Percentiles rank a stretch among this genome's conserved stretches.
phyloP scores from a whole-genome alignment of 2,797 vertebrate species.

The Hypotaenidia philippensis region DNA sequence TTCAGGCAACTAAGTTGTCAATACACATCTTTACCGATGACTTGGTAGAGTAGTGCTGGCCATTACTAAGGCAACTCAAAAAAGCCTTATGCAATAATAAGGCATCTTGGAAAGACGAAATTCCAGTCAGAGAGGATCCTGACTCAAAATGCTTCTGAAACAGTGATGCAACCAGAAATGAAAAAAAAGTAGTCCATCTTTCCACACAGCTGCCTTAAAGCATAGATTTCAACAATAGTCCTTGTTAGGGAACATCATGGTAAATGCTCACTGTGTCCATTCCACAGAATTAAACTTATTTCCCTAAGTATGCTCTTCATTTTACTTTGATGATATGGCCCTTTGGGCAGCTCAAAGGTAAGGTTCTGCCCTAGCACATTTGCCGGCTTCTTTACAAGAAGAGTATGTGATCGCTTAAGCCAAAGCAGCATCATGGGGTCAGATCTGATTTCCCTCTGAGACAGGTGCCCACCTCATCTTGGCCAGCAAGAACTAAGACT shows the following conservation, averaged over 20 bases:
- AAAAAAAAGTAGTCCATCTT: background rate
- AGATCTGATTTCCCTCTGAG: background rate
- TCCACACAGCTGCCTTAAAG: background rate
- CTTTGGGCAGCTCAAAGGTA: background rate
- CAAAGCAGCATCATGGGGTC: background rate
- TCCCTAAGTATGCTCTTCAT: background rate
- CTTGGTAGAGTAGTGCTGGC: background rate
- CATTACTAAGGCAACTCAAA: background rate
- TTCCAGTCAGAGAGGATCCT: background rate
- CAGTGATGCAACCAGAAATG: background rate
- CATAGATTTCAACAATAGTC: background rate
- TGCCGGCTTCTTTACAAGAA: background rate
- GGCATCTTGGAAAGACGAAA: background rate
- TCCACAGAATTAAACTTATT: background rate
- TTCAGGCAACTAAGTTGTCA: background rate
- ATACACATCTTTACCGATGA: fast-evolving
- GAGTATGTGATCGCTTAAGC: fast-evolving
- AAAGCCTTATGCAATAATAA: background rate
- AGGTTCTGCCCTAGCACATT: background rate
- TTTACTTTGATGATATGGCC: background rate
- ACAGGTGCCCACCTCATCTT: background rate
- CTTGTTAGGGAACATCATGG: background rate
- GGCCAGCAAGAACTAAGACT: background rate
- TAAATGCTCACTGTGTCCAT: background rate
- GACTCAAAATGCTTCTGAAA: background rate